A percentile compares a stretch with the other conserved stretches of the same genome.
phyloP scores from a whole-genome alignment of 2,113 vertebrate species.

The Protobothrops mucrosquamatus region DNA sequence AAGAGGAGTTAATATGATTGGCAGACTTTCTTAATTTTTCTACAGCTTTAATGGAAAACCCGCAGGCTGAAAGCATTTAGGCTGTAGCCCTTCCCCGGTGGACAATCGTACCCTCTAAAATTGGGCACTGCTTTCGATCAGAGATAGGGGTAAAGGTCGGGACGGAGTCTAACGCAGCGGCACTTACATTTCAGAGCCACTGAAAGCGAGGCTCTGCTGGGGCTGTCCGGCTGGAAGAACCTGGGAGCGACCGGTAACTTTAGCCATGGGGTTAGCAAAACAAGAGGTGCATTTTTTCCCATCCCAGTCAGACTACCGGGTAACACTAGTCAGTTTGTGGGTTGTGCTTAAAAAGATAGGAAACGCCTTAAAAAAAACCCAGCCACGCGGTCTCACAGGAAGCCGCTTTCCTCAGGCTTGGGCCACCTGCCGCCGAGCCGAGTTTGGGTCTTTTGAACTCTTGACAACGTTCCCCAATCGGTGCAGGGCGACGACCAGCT shows the following conservation, averaged over 20 bases:
- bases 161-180: not conserved
- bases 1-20: not conserved
- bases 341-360: not conserved
- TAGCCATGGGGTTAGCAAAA: not conserved
- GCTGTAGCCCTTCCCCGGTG: not conserved
- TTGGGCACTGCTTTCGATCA: not conserved
- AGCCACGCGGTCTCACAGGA: not conserved
- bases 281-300: not conserved
- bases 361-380: not conserved
- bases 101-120: too few species aligned
- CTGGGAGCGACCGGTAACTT: not conserved
- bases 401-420: not conserved
- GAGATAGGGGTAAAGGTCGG: not conserved
- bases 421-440: not conserved
- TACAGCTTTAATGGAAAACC: not conserved
- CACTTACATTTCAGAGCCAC: not conserved
- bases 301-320: not conserved
- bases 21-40: not conserved
- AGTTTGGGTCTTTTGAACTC: not conserved
- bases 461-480: not conserved
- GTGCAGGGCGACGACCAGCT: not conserved
- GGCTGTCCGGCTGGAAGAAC: not conserved
- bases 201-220: not conserved
- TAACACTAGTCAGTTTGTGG: not conserved
- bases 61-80: not conserved